Evolutionary conservation across 2,888 invertebrate genomes (phyloP), one percentile per base, ranked within the genome.

Genomic region (Polyploca ridens): DNA sequence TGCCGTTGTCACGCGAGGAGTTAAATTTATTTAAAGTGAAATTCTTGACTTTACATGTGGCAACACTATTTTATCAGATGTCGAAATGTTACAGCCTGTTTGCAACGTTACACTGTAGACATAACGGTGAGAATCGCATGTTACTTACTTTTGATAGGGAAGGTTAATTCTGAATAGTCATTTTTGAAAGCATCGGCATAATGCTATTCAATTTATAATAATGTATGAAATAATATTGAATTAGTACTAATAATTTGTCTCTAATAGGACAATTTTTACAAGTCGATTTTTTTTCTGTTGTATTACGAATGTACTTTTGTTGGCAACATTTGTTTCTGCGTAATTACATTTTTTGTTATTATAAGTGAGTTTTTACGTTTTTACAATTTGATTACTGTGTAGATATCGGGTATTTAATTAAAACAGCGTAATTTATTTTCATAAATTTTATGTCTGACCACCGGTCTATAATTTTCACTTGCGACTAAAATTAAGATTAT

Each of bases 1-100:
- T 83, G 83, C 81, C 66, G 19, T 27, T 69, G 79, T 81, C 83
- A 83, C 81, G 83, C 83, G 70, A 82, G 54, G 66, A 44, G 69
- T 66, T 68, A 66, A 70, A 73, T 82, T 78, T 77, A 81, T 78
- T 75, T 70, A 66, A 75, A 71, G 70, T 69, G 65, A 70, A 68
- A 69, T 67, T 68, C 70, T 72, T 61, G 61, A 61, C 41, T 61
- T 33, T 66, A 65, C 69, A 63, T 67, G 69, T 69, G 72, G 72
- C 65, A 69, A 73, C 73, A 76, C 64, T 59, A 49, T 38, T 11
- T 61, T 61, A 61, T 61, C 61, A 41, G 61, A 61, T 61, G 41
- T 27, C 27, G 6, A 61, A 27, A 19, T 19, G 10, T 10, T 10
- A 10, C 54, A 54, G 19, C 54, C 16, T 19, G 19, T 54, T 54